phyloP scores from a whole-genome alignment of 2,888 invertebrate genomes.

The Harpalus rubripes region DNA sequence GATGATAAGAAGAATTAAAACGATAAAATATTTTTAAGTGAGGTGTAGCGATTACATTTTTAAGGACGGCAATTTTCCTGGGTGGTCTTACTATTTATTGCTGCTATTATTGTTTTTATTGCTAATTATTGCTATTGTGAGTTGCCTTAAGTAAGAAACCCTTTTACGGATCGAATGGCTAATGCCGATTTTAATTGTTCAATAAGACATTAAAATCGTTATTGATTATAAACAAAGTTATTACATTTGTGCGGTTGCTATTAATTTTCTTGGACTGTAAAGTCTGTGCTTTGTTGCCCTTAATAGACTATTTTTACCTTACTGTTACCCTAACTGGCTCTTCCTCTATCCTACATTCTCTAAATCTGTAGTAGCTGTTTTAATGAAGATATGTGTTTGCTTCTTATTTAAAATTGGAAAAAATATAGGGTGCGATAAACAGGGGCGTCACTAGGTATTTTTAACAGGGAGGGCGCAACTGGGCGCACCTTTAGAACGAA shows the following conservation, averaged over 20 bases:
- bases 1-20: constrained; percentile 30
- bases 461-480: no score
- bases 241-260: neutral
- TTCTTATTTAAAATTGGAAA: no score
- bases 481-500: no score
- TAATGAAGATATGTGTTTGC: no score
- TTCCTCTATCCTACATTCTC: no score
- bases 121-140: constrained; percentile 2
- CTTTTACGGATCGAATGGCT: neutral
- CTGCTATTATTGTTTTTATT: constrained; percentile 12
- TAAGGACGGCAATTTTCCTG: constrained; percentile 29
- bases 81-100: constrained; percentile 18
- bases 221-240: neutral
- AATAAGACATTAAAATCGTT: neutral
- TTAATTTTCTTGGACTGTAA: neutral
- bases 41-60: constrained; percentile 15
- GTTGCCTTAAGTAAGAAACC: constrained; percentile 17
- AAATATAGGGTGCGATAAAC: no score
- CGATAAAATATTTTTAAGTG: constrained; percentile 29
- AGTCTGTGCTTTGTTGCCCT: no score
- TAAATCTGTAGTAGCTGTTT: no score
- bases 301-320: no score
- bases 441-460: no score
- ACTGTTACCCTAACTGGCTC: no score
- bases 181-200: neutral